Conservation (phyloP, 2,888 invertebrate genomes). For the Cerastoderma edule region DNA sequence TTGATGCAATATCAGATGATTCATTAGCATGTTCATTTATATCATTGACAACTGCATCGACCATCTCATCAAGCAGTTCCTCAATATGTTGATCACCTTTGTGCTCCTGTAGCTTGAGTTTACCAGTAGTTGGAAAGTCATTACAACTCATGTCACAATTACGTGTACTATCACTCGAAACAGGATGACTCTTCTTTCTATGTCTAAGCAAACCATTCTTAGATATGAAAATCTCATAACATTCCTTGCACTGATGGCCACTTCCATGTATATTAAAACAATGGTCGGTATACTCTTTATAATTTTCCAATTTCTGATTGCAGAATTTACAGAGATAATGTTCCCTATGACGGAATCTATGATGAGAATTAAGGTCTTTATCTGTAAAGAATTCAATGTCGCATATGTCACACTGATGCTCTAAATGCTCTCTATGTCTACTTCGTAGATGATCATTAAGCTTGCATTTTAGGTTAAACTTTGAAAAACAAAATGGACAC, state of each 20-base stretch:
- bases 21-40: conserved; percentile 33
- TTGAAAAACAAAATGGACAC: neutral
- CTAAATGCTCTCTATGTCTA: too few species aligned
- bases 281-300: neutral
- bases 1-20: neutral
- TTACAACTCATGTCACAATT: conserved; percentile 30
- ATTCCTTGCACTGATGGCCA: neutral
- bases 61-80: neutral
- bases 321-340: neutral
- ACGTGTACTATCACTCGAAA: conserved; percentile 25
- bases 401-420: too few species aligned
- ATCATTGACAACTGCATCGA: too few species aligned
- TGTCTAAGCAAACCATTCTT: conserved; percentile 26
- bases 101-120: conserved; percentile 32
- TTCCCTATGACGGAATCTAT: neutral
- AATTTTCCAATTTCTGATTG: neutral
- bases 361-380: too few species aligned
- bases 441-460: conserved; percentile 7
- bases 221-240: neutral
- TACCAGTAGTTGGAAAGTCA: conserved; percentile 5
- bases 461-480: neutral
- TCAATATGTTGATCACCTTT: conserved; percentile 30
- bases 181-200: conserved; percentile 20
- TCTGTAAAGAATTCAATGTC: too few species aligned
- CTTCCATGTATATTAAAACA: neutral